Percentiles rank a stretch among this genome's conserved stretches.
Evolutionary conservation across 2,113 vertebrate genomes (phyloP).

Genomic region (Macrotis lagotis): DNA sequence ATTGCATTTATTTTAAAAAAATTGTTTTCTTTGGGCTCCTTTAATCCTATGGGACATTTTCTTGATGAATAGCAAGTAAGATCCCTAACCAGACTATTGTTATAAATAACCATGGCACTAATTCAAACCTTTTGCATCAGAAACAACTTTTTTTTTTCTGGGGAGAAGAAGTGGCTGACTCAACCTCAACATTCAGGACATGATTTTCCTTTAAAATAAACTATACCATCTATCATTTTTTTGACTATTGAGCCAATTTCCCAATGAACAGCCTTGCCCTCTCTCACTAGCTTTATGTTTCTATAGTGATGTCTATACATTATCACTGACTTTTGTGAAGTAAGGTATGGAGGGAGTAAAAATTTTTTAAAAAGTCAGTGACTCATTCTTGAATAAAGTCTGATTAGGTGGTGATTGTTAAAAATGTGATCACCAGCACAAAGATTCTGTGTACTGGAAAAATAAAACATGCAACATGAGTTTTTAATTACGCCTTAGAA

Average conservation of each 20-base stretch:
- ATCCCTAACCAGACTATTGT: constrained; percentile 59
- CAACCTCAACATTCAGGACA: constrained; percentile 60
- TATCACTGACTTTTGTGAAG: constrained; percentile 66
- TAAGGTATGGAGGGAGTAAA: constrained; percentile 47
- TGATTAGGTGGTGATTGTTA: constrained; percentile 75
- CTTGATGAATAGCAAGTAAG: constrained; percentile 72
- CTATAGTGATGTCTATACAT: constrained; percentile 66
- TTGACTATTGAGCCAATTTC: constrained; percentile 74
- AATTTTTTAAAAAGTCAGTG: constrained; percentile 52
- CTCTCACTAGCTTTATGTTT: constrained; percentile 63
- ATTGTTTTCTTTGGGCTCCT: constrained; percentile 75
- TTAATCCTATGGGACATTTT: constrained; percentile 66
- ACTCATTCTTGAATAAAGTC: constrained; percentile 75
- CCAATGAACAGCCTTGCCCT: constrained; percentile 57
- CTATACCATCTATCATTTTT: constrained; percentile 63
- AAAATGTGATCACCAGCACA: constrained; percentile 61
- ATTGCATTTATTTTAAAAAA: constrained; percentile 70
- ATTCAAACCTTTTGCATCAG: constrained; percentile 61
- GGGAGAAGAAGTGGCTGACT: constrained; percentile 55
- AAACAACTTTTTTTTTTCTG: constrained; percentile 33
- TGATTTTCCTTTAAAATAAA: constrained; percentile 72
- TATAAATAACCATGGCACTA: constrained; percentile 70
- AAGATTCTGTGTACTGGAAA: constrained; percentile 53
- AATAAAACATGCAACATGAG: constrained; percentile 38
- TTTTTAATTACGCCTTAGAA: constrained; percentile 75